Base-by-base conservation (phyloP, 2,888 invertebrate genomes). In the Acanthopleura granulata region DNA sequence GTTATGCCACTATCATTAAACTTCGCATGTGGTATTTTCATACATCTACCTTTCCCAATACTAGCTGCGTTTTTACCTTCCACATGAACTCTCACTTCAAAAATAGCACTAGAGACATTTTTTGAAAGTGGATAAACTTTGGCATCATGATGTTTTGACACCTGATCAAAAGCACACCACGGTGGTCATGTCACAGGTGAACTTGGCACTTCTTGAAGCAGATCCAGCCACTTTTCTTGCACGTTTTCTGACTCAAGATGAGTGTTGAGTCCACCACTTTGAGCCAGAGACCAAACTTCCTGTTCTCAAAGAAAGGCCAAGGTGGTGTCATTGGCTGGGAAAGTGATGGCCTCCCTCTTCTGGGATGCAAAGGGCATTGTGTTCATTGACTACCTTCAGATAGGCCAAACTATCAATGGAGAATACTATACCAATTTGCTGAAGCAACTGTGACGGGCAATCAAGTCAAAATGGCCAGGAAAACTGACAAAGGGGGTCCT, bases 251-350 rank as follows among this genome's bases (percentile, higher is more conserved):
- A 89, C 87, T 75, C 82, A 87, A 16, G 89, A 89, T 81, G 86
- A 90, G 86, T 89, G 87, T 71, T 88, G 86, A 86, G 82, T 89
- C 66, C 84, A 86, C 76, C 81, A 82, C 78, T 84, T 80, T 77
- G 87, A 81, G 72, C 84, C 86, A 75, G 86, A 88, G 78, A 85
- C 84, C 51, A 89, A 88, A 74, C 70, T 71, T 50, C 69, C 18
- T 16, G 61, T 22, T 29, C 73, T 18, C 57, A 51, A 72, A 72
- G 30, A 30, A 72, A 74, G 72, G 71, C 72, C 22, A 73, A 74
- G 30, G 72, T 71, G 15, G 49, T 73, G 25, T 18, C 62, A 29
- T 72, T 71, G 29, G 70, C 74, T 49, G 71, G 72, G 30, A 78
- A 81, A 61, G 72, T 77, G 12, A 77, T 78, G 77, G 74, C 76